phyloP scores from a whole-genome alignment of 2,113 vertebrate species.

The Oreocharis arfaki region DNA sequence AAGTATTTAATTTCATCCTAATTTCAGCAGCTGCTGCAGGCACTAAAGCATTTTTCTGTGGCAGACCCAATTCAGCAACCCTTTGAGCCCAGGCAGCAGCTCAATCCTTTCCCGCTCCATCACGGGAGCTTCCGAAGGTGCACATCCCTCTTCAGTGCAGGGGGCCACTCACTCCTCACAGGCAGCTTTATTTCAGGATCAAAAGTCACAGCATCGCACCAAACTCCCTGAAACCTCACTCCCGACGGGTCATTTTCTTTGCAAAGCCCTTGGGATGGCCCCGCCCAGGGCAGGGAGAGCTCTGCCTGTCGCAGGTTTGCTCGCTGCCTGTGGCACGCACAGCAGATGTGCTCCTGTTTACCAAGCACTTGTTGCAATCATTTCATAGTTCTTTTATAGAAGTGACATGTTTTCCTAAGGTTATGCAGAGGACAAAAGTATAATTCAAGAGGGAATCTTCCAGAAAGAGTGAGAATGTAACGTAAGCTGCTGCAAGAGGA shows the following conservation, averaged over 20 bases:
- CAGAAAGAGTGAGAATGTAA: background rate
- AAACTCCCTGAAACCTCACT: background rate
- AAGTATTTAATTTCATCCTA: background rate
- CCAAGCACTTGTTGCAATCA: background rate
- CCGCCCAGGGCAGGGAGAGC: background rate
- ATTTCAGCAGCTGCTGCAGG: background rate
- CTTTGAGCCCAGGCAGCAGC: background rate
- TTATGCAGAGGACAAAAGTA: background rate
- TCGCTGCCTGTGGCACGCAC: fast-evolving
- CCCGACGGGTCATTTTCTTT: fast-evolving
- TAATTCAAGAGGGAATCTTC: background rate
- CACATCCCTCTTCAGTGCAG: background rate
- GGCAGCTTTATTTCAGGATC: background rate
- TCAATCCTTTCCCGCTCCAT: background rate
- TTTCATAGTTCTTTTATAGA: background rate
- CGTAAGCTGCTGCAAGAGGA: background rate
- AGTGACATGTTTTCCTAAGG: background rate
- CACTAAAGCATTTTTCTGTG: background rate
- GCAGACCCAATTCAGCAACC: background rate
- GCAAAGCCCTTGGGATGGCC: background rate
- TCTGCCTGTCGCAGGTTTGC: fast-evolving
- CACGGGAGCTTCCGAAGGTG: background rate
- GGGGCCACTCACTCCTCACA: background rate
- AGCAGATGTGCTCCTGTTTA: fast-evolving
- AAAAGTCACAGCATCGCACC: background rate